Evolutionary conservation across 2,113 vertebrate species (phyloP).

Genomic region (Agapornis roseicollis): DNA sequence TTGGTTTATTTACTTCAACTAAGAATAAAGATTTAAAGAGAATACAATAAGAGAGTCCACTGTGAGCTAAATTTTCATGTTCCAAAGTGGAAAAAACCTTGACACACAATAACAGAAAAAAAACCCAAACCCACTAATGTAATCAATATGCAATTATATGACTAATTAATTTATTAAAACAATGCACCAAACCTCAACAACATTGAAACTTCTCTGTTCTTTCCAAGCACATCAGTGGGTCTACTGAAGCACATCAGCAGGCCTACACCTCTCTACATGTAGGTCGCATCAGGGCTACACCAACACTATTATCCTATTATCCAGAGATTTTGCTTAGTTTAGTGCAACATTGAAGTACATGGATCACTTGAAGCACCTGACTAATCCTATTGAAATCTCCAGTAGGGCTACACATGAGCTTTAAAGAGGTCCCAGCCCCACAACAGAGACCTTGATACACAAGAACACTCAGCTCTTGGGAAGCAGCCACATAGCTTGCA

Average conservation of each 20-base stretch:
- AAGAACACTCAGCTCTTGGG: not conserved
- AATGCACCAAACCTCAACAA: not conserved
- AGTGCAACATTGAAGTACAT: not conserved
- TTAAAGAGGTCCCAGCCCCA: not conserved
- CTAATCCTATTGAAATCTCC: not conserved
- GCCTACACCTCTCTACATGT: not conserved
- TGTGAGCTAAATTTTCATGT: not conserved
- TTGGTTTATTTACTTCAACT: conserved; percentile 78
- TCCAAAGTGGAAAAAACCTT: not conserved
- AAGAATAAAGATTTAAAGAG: conserved; percentile 71
- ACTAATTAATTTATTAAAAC: not conserved
- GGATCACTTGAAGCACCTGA: not conserved
- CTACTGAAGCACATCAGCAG: not conserved
- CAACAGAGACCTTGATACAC: not conserved
- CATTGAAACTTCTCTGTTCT: not conserved
- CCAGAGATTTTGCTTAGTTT: not conserved
- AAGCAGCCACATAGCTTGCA: not conserved
- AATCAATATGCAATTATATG: not conserved
- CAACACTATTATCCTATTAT: not conserved
- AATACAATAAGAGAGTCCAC: conserved; percentile 48
- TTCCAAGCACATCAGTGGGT: not conserved
- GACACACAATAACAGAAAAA: not conserved
- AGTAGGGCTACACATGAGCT: not conserved
- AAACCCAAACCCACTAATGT: not conserved
- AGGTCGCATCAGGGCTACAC: not conserved